Evolutionary conservation across 1,140 invertebrate genomes (phyloP).

Genomic region (Maconellicoccus hirsutus): DNA sequence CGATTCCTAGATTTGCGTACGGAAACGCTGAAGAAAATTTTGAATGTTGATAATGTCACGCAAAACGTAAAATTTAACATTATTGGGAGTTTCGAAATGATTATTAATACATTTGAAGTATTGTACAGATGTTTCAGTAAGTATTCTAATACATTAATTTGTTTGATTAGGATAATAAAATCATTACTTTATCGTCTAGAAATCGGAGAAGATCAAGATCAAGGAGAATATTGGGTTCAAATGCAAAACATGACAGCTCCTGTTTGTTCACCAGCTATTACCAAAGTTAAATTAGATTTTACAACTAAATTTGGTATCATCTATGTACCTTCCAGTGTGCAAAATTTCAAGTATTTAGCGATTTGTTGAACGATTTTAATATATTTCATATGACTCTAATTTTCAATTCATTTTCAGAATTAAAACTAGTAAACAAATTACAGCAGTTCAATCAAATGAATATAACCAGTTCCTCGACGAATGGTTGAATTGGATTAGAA

Average conservation of each 20-base stretch:
- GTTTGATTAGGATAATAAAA: not conserved
- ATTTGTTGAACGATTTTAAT: not conserved
- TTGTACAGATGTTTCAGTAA: not conserved
- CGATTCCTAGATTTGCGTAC: conserved; percentile 1
- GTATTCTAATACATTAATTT: not conserved
- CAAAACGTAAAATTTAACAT: not conserved
- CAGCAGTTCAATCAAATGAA: not conserved
- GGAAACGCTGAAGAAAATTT: conserved; percentile 1
- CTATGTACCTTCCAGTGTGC: not conserved
- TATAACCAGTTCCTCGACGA: not conserved
- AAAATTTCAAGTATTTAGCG: not conserved
- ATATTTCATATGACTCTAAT: not conserved
- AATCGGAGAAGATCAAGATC: not conserved
- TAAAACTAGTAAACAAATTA: not conserved
- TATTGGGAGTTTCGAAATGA: not conserved
- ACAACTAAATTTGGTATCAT: not conserved
- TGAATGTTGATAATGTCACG: not conserved
- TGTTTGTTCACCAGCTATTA: not conserved
- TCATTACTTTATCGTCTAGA: not conserved
- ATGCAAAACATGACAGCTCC: not conserved
- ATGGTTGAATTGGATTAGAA: conserved; percentile 7
- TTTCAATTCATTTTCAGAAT: not conserved
- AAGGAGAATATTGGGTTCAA: not conserved
- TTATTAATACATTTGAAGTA: not conserved
- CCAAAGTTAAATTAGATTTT: not conserved